Base-by-base conservation (phyloP, 1,140 invertebrate genomes). In the Galleria mellonella region DNA sequence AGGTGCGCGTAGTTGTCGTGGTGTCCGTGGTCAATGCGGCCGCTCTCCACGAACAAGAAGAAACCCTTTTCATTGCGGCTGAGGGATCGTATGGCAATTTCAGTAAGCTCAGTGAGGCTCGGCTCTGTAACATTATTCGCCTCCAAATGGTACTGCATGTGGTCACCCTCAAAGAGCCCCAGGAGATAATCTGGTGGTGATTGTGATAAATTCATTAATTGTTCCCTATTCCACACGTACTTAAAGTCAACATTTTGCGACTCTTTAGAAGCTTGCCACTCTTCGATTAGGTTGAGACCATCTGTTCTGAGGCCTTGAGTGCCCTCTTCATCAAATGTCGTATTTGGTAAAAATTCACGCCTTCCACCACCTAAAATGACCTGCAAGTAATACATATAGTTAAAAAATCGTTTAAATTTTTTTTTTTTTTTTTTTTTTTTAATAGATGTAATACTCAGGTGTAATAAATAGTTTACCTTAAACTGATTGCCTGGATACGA, bases 401-500 rank as follows among this genome's bases (percentile, higher is more conserved):
- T 23, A 23, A 23, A 23, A 6, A 23, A 23, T n/a, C n/a, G n/a
- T 23, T 23, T 23, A 23, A 23, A 23, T 23, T 23, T 23, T 23
- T 23, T 23, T 6, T 3, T 23, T 23, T 23, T 23, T 23, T 23
- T 23, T 23, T 23, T 23, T 3, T 23, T 23, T 23, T n/a, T n/a
- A n/a, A n/a, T n/a, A n/a, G n/a, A n/a, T n/a, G n/a, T n/a, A n/a
- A n/a, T n/a, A n/a, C n/a, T n/a, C n/a, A n/a, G n/a, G 17, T 23
- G 17, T 23, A 3, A 23, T 3, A 23, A 3, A 23, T 23, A 23
- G 6, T 23, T 46, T 88, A n/a, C 93, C 92, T 88, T 87, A 12
- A 90, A 75, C 9, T 85, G 63, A 43, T 72, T 83, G 9, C 89
- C 89, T 4, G 93, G 92, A 7, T 90, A 81, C 11, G 90, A 87